Evolutionary conservation across 1,140 invertebrate species (phyloP), one percentile per base, ranked within the genome.

Genomic region (Steinernema khuongi): DNA sequence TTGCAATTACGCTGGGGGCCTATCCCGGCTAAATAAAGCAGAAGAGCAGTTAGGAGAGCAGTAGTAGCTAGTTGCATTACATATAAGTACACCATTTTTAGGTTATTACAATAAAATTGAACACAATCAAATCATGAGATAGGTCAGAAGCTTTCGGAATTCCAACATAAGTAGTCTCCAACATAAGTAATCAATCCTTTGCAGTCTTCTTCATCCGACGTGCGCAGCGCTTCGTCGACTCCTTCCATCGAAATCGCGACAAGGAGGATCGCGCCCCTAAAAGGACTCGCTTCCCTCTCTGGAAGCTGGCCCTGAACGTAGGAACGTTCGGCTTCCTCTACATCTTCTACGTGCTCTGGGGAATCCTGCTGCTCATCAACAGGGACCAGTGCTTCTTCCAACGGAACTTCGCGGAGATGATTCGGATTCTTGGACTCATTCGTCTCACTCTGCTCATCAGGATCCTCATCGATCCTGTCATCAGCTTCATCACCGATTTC

Each of bases 251-350:
- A 33, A 28, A 76, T 31, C 67, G 43, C 28, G 36, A 28, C 44
- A 72, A 30, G 18, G 28, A 77, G 11, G 32, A 67, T 4, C 26
- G n/a, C 2, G 60, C 31, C 4, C 31, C 68, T 1, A 43, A 41
- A 17, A 66, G 74, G 70, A 72, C 70, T 1, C 72, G 80, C 28
- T 81, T 81, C 66, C 80, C 80, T 1, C 36, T 83, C 30, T 82
- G 81, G 81, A 82, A 82, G 50, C 67, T 82, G 67, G 74, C 79
- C 0, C 22, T 82, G 26, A 82, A 82, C 67, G 81, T 82, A 0
- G 75, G 66, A 31, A 82, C 81, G 32, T 82, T 82, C 73, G 81
- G 81, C 4, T 66, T 67, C 11, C 78, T 82, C 69, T 73, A 83
- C 67, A 41, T 77, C 11, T 82, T 82, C 22, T 83, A 83, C 50